phyloP scores from a whole-genome alignment of 2,797 vertebrate genomes.

The Chloroceryle inda region DNA sequence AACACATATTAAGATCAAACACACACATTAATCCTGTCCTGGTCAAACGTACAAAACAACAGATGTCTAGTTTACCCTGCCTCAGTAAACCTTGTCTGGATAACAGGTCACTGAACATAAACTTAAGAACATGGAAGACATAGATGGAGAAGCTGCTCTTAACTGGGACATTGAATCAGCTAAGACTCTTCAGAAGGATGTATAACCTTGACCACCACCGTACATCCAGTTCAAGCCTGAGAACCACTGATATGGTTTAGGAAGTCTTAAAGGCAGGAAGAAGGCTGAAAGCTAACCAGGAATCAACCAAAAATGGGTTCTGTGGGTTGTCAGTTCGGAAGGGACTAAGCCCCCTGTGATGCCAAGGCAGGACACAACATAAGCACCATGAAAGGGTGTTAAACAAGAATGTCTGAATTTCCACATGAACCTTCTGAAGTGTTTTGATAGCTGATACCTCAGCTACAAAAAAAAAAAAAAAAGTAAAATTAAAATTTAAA shows the following conservation, averaged over 20 bases:
- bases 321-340: background rate
- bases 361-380: background rate
- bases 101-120: background rate
- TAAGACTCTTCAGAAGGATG: background rate
- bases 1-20: background rate
- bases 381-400: accelerated
- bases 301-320: background rate
- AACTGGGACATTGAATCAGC: background rate
- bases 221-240: background rate
- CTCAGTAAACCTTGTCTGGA: background rate
- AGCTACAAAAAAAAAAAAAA: background rate
- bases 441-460: background rate
- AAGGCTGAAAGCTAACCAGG: background rate
- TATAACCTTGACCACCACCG: background rate
- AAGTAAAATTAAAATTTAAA: no score
- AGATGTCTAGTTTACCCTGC: background rate
- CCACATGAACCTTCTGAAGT: background rate
- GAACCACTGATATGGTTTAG: background rate
- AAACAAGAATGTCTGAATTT: background rate
- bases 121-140: accelerated
- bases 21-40: background rate
- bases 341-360: background rate
- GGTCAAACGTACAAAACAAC: background rate
- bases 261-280: background rate
- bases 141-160: background rate